phyloP scores from a whole-genome alignment of 2,888 invertebrate species.

The Gnatocerus cornutus region DNA sequence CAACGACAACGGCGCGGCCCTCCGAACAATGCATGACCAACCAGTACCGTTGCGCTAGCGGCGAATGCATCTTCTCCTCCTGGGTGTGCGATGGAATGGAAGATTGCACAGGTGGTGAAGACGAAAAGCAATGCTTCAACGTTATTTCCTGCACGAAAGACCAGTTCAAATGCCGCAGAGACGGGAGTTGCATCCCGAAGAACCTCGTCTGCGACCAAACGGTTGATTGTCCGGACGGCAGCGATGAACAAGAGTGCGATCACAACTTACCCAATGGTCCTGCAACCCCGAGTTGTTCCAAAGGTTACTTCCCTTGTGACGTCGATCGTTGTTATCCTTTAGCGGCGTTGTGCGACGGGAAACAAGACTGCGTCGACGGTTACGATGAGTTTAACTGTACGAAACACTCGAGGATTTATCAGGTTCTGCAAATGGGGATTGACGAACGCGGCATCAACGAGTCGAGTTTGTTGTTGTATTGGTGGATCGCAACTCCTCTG shows the following conservation, averaged over 20 bases:
- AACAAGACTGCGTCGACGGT: constrained; percentile 82
- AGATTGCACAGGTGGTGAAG: constrained; percentile 77
- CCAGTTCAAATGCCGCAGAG: constrained; percentile 76
- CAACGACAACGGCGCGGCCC: constrained; percentile 28
- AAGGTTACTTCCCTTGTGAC: constrained; percentile 76
- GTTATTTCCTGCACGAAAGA: constrained; percentile 66
- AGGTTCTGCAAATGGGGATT: constrained; percentile 77
- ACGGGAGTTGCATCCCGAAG: constrained; percentile 76
- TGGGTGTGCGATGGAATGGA: constrained; percentile 77
- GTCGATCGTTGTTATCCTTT: constrained; percentile 76
- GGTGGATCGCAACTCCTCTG: constrained; percentile 73
- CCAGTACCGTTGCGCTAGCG: constrained; percentile 75
- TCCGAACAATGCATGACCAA: constrained; percentile 71
- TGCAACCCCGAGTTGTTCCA: constrained; percentile 72
- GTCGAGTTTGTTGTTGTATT: constrained; percentile 78
- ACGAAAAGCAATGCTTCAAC: constrained; percentile 72
- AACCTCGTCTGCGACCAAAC: constrained; percentile 73
- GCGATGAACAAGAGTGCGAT: constrained; percentile 72
- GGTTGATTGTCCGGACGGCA: constrained; percentile 75
- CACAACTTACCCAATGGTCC: constrained; percentile 65
- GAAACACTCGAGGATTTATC: constrained; percentile 68
- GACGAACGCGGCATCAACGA: constrained; percentile 78
- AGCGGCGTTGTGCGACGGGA: constrained; percentile 78
- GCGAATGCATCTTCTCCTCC: constrained; percentile 75
- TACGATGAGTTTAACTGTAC: constrained; percentile 82